These are phyloP conservation scores for Otocyon megalotis DNA, from an alignment of 2,113 vertebrate genomes.

Conservation along the genomic window DNA sequence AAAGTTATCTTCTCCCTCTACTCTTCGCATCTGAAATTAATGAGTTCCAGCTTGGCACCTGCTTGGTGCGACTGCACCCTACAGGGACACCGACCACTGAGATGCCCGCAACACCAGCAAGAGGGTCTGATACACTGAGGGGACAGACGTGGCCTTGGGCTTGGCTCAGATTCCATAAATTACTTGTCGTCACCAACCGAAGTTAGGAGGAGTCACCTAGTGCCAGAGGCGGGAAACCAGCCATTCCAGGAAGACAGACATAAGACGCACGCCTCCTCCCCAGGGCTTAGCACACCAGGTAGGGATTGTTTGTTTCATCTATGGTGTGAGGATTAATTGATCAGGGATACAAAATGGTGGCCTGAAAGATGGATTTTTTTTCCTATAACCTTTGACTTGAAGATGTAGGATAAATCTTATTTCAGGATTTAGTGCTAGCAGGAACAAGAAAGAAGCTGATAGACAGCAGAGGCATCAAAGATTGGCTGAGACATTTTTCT, in stretches of 20 bases:
- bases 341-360: background rate
- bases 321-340: background rate
- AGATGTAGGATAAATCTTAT: background rate
- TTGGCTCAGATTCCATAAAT: background rate
- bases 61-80: too few relatives aligned
- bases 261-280: fast-evolving
- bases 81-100: too few relatives aligned
- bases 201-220: too few relatives aligned
- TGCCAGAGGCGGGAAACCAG: fast-evolving
- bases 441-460: background rate
- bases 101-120: fast-evolving
- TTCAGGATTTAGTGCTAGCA: background rate
- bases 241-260: background rate
- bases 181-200: background rate
- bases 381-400: background rate
- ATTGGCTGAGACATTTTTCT: background rate
- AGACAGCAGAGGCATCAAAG: background rate
- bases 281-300: background rate
- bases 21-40: background rate
- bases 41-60: background rate
- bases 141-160: fast-evolving
- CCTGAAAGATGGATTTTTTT: background rate
- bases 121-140: fast-evolving
- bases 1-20: background rate
- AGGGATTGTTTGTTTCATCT: fast-evolving